These are phyloP conservation scores for Loris lydekkerianus DNA, from an alignment of 2,797 vertebrate species.

Conservation along the genomic window DNA sequence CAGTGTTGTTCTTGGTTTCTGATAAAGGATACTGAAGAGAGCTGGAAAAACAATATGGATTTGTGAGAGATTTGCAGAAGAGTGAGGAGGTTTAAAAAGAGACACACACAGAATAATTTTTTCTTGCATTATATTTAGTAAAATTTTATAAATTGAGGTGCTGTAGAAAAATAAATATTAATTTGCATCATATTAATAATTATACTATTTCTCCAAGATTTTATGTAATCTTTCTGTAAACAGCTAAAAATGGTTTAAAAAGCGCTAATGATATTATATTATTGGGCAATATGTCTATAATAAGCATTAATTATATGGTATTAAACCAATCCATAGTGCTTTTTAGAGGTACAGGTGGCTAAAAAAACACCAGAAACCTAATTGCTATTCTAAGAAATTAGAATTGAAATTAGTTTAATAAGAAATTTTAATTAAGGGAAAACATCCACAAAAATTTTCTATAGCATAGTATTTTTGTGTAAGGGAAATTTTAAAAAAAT, in stretches of 20 bases:
- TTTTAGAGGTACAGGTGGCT: conserved; percentile 76
- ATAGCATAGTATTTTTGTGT: conserved; percentile 48
- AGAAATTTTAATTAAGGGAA: conserved; percentile 59
- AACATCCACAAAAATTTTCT: conserved; percentile 8
- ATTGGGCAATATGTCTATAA: conserved; percentile 69
- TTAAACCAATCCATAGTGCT: conserved; percentile 68
- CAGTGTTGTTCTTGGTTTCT: background rate
- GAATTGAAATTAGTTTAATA: conserved; percentile 73
- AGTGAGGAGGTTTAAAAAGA: background rate
- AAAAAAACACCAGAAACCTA: conserved; percentile 75
- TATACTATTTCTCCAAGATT: conserved; percentile 55
- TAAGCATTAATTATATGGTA: conserved; percentile 78
- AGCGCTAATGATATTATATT: conserved; percentile 70
- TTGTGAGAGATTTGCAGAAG: background rate
- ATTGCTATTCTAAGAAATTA: conserved; percentile 75
- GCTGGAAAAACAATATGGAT: background rate
- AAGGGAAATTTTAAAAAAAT: conserved; percentile 43
- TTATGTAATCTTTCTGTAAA: conserved; percentile 72
- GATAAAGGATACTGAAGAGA: background rate
- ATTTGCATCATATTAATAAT: conserved; percentile 75
- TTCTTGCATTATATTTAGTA: conserved; percentile 54
- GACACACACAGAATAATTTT: background rate
- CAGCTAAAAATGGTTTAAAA: conserved; percentile 70
- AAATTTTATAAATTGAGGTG: conserved; percentile 61
- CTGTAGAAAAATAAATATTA: conserved; percentile 69